Conservation (phyloP, 2,113 vertebrate genomes). For the Acanthisitta chloris region DNA sequence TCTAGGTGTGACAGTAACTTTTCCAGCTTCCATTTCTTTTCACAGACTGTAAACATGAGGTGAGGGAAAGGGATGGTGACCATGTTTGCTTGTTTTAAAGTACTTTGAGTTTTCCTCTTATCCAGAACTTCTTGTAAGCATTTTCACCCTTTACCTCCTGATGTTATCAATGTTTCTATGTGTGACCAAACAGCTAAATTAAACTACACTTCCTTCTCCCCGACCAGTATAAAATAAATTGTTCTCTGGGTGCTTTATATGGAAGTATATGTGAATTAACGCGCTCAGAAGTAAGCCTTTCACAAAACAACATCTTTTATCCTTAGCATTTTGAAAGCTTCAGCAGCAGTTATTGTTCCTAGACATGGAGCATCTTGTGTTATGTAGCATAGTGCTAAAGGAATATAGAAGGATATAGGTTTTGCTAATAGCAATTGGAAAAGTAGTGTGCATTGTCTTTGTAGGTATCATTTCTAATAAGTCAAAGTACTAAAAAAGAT, state of each 20-base stretch:
- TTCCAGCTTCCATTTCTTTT: neutral
- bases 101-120: neutral
- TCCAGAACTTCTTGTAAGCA: neutral
- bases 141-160: conserved; percentile 43
- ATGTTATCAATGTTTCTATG: conserved; percentile 36
- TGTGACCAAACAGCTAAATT: conserved; percentile 56
- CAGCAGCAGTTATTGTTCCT: conserved; percentile 59
- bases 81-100: neutral
- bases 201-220: neutral
- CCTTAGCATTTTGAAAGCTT: conserved; percentile 51
- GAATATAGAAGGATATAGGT: neutral
- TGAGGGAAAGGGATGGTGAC: neutral
- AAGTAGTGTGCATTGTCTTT: neutral
- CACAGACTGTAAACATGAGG: rapidly evolving
- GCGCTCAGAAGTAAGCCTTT: conserved; percentile 60
- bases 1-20: neutral
- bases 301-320: conserved; percentile 45
- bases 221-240: conserved; percentile 25
- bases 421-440: neutral
- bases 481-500: neutral
- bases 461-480: neutral
- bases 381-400: neutral
- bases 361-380: neutral
- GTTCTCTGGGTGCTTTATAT: neutral
- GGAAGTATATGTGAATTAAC: conserved; percentile 41